phyloP scores from a whole-genome alignment of 2,888 invertebrate species.

The Papilio gigon region DNA sequence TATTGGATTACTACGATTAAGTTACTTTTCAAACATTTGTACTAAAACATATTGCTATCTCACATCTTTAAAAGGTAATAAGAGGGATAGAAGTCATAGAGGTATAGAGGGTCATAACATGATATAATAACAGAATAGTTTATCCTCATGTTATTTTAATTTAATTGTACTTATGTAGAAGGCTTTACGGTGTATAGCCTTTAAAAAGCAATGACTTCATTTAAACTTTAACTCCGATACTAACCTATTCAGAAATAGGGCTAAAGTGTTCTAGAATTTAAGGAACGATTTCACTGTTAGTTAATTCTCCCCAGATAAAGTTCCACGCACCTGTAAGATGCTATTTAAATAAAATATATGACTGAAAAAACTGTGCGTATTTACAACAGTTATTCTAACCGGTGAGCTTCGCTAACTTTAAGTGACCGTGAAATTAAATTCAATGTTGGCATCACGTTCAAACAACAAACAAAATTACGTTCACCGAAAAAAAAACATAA shows the following conservation, averaged over 20 bases:
- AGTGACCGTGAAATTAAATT: conserved; percentile 73
- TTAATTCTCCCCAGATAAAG: conserved; percentile 15
- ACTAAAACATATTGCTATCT: neutral
- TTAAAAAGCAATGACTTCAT: no score
- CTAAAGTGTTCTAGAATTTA: neutral
- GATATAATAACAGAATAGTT: no score
- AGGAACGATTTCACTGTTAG: neutral
- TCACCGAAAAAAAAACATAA: conserved; percentile 24
- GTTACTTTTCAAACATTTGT: neutral
- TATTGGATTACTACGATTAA: neutral
- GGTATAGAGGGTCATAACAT: no score
- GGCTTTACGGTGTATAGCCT: no score
- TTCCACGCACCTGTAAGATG: neutral
- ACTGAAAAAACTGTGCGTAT: conserved; percentile 20
- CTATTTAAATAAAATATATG: conserved; percentile 14
- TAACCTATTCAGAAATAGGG: neutral
- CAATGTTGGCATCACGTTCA: conserved; percentile 45
- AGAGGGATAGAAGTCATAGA: no score
- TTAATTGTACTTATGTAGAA: no score
- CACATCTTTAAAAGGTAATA: neutral
- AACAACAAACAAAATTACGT: conserved; percentile 28
- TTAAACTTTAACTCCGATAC: neutral
- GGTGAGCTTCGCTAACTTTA: conserved; percentile 43
- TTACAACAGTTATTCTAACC: conserved; percentile 36
- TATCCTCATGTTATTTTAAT: no score